phyloP scores from a whole-genome alignment of 2,797 vertebrate species.

The Vultur gryphus region DNA sequence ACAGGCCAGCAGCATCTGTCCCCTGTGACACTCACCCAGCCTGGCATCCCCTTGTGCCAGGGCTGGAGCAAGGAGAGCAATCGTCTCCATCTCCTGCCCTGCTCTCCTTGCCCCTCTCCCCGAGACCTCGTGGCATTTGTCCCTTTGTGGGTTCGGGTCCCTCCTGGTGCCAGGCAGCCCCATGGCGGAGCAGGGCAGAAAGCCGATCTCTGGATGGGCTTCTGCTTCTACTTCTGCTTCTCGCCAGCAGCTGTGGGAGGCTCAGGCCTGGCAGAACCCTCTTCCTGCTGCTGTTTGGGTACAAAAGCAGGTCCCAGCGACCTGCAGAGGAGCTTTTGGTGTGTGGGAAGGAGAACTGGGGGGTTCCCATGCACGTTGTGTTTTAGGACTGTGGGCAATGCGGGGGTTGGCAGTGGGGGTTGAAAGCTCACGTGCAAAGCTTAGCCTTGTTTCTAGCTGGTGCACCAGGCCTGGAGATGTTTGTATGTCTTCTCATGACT shows the following conservation, averaged over 20 bases:
- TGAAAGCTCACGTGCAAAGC: neutral
- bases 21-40: neutral
- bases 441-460: neutral
- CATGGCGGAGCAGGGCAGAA: neutral
- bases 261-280: neutral
- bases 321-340: neutral
- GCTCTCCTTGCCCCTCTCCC: neutral
- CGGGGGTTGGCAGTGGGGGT: neutral
- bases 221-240: neutral
- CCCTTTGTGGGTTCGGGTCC: neutral
- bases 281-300: neutral
- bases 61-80: neutral
- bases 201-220: neutral
- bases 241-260: neutral
- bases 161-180: neutral
- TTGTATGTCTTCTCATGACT: neutral
- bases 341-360: neutral
- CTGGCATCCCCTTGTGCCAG: neutral
- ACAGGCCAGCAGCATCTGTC: neutral
- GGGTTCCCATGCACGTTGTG: neutral
- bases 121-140: neutral
- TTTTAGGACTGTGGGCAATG: neutral
- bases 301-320: neutral
- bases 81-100: neutral
- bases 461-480: neutral